A percentile compares a stretch with the other conserved stretches of the same genome.
These are phyloP conservation scores for Actinia equina DNA, from an alignment of 64 coral and sea anemone species.

Conservation along the genomic window DNA sequence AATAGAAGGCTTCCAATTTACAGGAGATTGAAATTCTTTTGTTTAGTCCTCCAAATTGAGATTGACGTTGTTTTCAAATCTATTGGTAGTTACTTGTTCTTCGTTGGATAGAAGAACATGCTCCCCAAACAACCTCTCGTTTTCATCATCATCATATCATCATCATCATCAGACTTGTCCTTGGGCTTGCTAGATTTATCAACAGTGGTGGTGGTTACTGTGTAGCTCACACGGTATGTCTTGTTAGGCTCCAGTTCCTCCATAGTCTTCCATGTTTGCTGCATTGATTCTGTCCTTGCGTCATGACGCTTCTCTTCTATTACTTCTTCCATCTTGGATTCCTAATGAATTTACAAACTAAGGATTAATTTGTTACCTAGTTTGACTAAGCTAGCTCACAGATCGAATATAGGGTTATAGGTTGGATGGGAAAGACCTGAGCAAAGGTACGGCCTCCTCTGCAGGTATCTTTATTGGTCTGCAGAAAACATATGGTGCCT, in stretches of 20 bases:
- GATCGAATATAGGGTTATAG: too few species aligned
- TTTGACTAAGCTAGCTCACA: too few species aligned
- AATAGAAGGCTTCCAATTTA: too few species aligned
- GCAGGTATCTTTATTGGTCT: too few species aligned
- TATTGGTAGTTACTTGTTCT: not conserved
- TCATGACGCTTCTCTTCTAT: slow-evolving; percentile 2
- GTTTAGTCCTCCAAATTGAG: too few species aligned
- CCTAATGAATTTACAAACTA: not conserved
- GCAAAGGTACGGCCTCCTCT: too few species aligned
- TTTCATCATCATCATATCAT: not conserved
- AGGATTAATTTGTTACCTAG: not conserved
- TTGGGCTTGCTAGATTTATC: not conserved
- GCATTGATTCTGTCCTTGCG: not conserved
- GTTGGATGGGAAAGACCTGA: too few species aligned
- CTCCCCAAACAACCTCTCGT: not conserved
- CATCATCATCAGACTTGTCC: not conserved
- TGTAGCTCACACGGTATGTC: slow-evolving; percentile 10
- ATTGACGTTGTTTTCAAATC: not conserved
- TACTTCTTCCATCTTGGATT: slow-evolving; percentile 15
- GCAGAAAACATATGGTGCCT: too few species aligned
- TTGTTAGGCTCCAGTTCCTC: slow-evolving; percentile 11
- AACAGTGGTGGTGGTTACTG: not conserved
- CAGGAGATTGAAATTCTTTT: too few species aligned
- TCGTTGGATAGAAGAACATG: not conserved
- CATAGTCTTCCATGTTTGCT: not conserved